Evolutionary conservation across 2,888 invertebrate species (phyloP), one percentile per base, ranked within the genome.

Genomic region (Stegophylla sp.): DNA sequence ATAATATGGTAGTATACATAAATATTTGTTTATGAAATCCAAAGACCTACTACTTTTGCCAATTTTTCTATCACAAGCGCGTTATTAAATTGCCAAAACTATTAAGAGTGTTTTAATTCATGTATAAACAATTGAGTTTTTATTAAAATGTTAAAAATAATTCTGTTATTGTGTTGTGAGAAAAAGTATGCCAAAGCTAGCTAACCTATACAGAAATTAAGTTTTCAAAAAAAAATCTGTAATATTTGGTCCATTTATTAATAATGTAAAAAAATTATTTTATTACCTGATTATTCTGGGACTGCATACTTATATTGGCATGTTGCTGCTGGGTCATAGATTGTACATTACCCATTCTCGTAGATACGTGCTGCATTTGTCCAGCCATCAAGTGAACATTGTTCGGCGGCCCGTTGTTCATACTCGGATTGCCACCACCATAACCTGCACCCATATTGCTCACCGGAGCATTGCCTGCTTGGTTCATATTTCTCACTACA

Each of bases 301-400:
- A 79, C 48, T 79, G 79, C 61, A 79, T 79, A n/a, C 48, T 79
- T 34, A 79, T 79, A 23, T 71, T 79, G 17, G 79, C 48, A 48
- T 79, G 79, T n/a, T 79, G 79, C 34, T 79, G 79, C 17, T 77
- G 77, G 12, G 66, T 15, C 61, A 69, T 71, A 17, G 69, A 34
- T 13, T 34, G 34, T 51, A 45, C 59, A 20, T 61, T 69, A 3
- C 71, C 71, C 61, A 79, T 69, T 61, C 79, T 69, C 13, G 79
- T 28, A 9, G 79, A 79, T 48, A 79, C 71, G 41, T 79, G 79
- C 61, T 79, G 79, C 71, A 79, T 79, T 79, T 79, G 79, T 48
- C 79, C 79, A 41, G 79, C 79, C 79, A 79, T 79, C 17, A 79
- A 20, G 10, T 79, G 79, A 61, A 79, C 51, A 15, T 61, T 79